These are phyloP conservation scores for Eristalis tenax DNA, from an alignment of 2,888 invertebrate species.

Conservation along the genomic window DNA sequence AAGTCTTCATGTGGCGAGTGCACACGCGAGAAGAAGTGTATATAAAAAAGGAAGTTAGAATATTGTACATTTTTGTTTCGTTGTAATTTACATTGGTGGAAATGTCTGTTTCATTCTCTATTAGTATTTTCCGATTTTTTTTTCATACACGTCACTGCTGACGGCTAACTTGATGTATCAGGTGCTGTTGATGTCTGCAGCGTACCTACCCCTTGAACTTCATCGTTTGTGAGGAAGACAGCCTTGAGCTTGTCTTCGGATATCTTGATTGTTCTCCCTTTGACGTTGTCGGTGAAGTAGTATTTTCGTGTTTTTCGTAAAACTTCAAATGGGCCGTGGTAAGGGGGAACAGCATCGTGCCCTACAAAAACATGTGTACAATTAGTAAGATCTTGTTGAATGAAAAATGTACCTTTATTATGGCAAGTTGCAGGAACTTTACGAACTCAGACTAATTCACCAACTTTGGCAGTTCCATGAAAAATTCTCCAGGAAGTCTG, in stretches of 20 bases:
- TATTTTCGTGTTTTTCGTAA: background rate
- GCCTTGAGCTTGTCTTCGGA: constrained; percentile 1
- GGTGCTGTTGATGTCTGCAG: background rate
- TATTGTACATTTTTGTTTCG: no score
- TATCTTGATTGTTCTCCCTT: background rate
- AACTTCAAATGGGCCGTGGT: constrained; percentile 10
- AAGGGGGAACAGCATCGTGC: constrained; percentile 3
- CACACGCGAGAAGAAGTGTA: no score
- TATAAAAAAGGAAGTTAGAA: no score
- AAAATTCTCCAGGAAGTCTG: constrained; percentile 69
- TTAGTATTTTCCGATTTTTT: no score
- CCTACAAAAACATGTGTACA: constrained; percentile 17
- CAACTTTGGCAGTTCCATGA: background rate
- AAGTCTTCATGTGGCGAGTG: no score
- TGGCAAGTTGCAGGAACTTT: background rate
- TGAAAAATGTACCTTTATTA: background rate
- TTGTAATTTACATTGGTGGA: no score
- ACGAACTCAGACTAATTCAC: background rate
- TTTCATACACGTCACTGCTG: background rate
- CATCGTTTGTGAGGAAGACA: constrained; percentile 1
- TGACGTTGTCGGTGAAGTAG: background rate
- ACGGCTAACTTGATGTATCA: background rate
- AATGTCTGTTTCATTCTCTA: no score
- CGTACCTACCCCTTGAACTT: background rate
- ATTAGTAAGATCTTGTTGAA: background rate